These are phyloP conservation scores for Osmoderma eremita DNA, from an alignment of 2,888 invertebrate species.

Conservation along the genomic window DNA sequence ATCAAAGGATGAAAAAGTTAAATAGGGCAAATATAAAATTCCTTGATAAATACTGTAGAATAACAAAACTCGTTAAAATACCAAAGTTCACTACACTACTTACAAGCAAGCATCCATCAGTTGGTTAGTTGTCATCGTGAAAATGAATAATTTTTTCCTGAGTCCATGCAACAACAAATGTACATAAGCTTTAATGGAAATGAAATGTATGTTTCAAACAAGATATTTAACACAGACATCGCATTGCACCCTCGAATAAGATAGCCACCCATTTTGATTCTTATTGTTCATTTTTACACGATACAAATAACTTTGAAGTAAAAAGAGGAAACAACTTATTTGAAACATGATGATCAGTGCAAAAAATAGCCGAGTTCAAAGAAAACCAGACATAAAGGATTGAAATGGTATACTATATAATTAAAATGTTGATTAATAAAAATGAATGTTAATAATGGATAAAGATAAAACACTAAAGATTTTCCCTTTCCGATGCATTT, in stretches of 20 bases:
- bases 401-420: too few species aligned
- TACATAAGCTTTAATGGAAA: slow-evolving; percentile 47
- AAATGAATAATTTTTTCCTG: slow-evolving; percentile 50
- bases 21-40: too few species aligned
- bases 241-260: too few species aligned
- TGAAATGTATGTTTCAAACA: slow-evolving; percentile 40
- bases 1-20: background rate
- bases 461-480: too few species aligned
- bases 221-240: slow-evolving; percentile 21
- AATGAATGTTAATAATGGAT: too few species aligned
- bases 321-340: slow-evolving; percentile 26
- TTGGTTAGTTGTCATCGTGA: slow-evolving; percentile 72
- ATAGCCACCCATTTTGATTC: background rate
- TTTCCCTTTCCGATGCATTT: too few species aligned
- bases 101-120: slow-evolving; percentile 74
- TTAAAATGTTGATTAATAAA: too few species aligned
- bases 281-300: slow-evolving; percentile 7
- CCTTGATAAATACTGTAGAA: too few species aligned
- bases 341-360: slow-evolving; percentile 33
- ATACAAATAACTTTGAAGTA: slow-evolving; percentile 2
- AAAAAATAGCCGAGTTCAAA: slow-evolving; percentile 29
- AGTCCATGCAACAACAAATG: slow-evolving; percentile 52
- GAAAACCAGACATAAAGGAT: background rate
- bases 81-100: slow-evolving; percentile 60
- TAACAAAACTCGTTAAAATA: too few species aligned